These are phyloP conservation scores for Myocastor coypus DNA, from an alignment of 2,113 vertebrate species.

Conservation along the genomic window DNA sequence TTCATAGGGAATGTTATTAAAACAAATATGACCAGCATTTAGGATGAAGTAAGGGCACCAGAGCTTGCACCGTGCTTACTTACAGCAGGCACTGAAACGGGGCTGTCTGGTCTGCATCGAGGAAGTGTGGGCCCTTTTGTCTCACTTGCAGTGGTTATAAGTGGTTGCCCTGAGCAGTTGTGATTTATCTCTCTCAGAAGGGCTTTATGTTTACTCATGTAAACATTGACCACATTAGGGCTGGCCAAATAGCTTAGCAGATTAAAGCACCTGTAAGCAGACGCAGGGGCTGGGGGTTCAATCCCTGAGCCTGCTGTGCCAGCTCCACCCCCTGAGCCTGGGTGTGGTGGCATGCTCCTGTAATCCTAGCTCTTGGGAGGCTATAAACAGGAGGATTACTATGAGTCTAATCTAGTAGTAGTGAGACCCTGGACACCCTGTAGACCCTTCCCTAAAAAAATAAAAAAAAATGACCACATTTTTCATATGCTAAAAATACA, in stretches of 20 bases:
- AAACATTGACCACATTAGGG: background rate
- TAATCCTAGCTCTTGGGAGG: too few relatives aligned
- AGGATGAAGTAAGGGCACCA: background rate
- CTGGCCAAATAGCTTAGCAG: too few relatives aligned
- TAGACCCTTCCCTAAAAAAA: too few relatives aligned
- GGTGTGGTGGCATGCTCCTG: too few relatives aligned
- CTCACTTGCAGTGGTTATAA: background rate
- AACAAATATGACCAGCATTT: background rate
- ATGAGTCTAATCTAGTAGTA: too few relatives aligned
- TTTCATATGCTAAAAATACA: background rate
- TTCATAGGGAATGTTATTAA: constrained; percentile 19
- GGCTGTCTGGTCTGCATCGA: background rate
- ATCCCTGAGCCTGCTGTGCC: too few relatives aligned
- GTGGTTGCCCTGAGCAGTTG: background rate
- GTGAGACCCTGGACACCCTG: too few relatives aligned
- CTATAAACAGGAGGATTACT: too few relatives aligned
- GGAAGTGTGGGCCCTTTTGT: background rate
- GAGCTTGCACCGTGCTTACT: background rate
- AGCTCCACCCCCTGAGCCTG: too few relatives aligned
- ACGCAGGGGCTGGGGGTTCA: too few relatives aligned
- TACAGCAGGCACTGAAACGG: background rate
- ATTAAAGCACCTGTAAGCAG: too few relatives aligned
- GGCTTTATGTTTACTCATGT: too few relatives aligned
- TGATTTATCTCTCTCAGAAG: background rate
- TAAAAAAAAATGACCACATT: background rate